Percentiles rank a stretch among this genome's conserved stretches.
These are phyloP conservation scores for Chauna torquata DNA, from an alignment of 2,113 vertebrate genomes.

Conservation along the genomic window DNA sequence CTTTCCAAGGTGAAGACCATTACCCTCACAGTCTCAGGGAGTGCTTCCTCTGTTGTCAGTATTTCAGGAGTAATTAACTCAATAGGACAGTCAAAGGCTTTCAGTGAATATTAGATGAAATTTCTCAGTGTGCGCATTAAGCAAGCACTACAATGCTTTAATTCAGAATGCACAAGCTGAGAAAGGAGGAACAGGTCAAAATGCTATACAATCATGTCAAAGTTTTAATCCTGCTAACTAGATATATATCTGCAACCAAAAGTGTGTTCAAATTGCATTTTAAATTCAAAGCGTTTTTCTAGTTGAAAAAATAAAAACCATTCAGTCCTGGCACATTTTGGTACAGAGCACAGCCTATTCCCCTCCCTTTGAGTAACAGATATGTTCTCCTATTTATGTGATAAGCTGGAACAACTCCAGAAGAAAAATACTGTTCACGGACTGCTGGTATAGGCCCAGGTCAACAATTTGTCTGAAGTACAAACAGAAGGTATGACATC, in stretches of 20 bases:
- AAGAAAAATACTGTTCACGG: not conserved
- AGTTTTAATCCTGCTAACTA: not conserved
- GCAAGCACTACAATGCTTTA: not conserved
- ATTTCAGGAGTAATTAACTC: conserved; percentile 26
- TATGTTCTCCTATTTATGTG: not conserved
- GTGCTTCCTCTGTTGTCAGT: not conserved
- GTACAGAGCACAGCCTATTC: not conserved
- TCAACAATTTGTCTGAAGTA: not conserved
- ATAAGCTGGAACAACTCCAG: not conserved
- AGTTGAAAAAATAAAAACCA: conserved; percentile 43
- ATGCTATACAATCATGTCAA: not conserved
- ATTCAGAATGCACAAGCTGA: not conserved
- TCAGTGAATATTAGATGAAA: not conserved
- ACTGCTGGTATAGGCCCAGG: not conserved
- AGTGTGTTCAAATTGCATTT: conserved; percentile 37
- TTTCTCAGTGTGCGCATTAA: not conserved
- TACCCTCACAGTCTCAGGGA: not conserved
- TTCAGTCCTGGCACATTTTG: not conserved
- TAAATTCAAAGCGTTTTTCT: conserved; percentile 1
- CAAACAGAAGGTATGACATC: not conserved
- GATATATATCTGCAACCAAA: not conserved
- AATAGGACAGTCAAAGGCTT: not conserved
- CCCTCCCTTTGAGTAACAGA: not conserved
- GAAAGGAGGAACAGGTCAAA: not conserved
- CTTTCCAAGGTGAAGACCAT: not conserved